Conservation (phyloP, 2,113 vertebrate species). For the Psephotus haematonotus region DNA sequence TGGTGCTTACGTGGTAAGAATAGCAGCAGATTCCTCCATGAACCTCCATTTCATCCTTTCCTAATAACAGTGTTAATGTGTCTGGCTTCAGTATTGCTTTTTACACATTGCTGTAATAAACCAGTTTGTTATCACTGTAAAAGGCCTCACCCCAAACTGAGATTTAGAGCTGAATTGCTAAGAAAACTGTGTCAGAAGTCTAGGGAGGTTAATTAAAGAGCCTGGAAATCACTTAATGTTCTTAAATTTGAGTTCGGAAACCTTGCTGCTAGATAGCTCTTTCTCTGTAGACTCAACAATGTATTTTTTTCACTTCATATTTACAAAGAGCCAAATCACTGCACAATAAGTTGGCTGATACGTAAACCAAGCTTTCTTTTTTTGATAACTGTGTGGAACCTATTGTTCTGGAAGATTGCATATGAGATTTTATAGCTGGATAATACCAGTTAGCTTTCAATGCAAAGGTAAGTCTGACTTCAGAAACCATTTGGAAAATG, state of each 20-base stretch:
- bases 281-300: background rate
- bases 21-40: background rate
- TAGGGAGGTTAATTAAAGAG: background rate
- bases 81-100: background rate
- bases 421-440: background rate
- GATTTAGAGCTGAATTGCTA: background rate
- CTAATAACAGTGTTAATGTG: background rate
- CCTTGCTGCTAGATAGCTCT: background rate
- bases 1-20: background rate
- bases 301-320: background rate
- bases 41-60: background rate
- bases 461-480: background rate
- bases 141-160: background rate
- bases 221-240: background rate
- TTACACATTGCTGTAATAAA: background rate
- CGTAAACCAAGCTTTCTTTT: rapidly evolving
- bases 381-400: background rate
- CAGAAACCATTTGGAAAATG: conserved; percentile 21
- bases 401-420: background rate
- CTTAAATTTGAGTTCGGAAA: background rate
- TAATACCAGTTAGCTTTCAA: background rate
- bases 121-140: background rate
- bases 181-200: background rate
- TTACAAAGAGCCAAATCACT: background rate
- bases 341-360: background rate